Percentiles rank a stretch among this genome's conserved stretches.
phyloP scores from a whole-genome alignment of 2,888 invertebrate genomes.

The Micropterix aruncella region DNA sequence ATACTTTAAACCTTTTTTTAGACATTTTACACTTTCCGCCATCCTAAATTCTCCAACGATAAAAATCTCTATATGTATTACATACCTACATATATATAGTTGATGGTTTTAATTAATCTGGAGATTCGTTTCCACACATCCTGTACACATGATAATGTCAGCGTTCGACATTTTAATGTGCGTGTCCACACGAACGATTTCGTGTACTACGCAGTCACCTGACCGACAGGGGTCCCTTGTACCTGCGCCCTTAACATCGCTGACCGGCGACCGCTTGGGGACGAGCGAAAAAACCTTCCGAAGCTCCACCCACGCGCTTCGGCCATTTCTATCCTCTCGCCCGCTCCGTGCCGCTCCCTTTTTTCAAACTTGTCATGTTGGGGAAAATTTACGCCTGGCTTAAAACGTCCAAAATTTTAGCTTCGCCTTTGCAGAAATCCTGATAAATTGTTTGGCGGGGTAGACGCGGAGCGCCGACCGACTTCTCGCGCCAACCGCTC shows the following conservation, averaged over 20 bases:
- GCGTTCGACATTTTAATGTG: too few species aligned
- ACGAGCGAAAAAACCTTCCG: neutral
- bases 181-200: neutral
- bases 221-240: too few species aligned
- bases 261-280: too few species aligned
- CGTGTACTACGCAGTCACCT: neutral
- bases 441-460: conserved; percentile 41
- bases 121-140: too few species aligned
- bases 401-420: conserved; percentile 42
- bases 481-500: conserved; percentile 29
- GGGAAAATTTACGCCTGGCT: conserved; percentile 37
- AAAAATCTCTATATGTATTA: too few species aligned
- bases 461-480: conserved; percentile 18
- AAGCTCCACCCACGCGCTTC: conserved; percentile 3
- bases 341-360: conserved; percentile 3
- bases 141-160: too few species aligned
- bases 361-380: conserved; percentile 28
- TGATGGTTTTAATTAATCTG: too few species aligned
- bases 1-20: too few species aligned
- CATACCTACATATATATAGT: too few species aligned
- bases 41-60: too few species aligned
- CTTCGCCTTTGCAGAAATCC: conserved; percentile 50
- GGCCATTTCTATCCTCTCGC: conserved; percentile 3
- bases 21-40: too few species aligned
- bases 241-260: neutral